phyloP scores from a whole-genome alignment of 2,113 vertebrate species.

The Paracanthobrama guichenoti region DNA sequence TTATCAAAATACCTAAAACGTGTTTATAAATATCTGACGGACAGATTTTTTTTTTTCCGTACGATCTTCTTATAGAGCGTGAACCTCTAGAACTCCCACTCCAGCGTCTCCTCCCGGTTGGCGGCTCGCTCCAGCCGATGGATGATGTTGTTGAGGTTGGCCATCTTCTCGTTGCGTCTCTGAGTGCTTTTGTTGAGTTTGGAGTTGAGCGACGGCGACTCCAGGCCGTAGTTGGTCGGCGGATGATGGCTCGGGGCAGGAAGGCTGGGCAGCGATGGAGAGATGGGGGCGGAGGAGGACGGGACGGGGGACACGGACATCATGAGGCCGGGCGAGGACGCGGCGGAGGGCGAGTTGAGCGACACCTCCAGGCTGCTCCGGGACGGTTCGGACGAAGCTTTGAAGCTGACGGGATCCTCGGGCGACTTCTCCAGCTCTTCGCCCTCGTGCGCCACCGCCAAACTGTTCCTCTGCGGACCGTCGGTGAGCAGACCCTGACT shows the following conservation, averaged over 20 bases:
- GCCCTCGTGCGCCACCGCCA: conserved; percentile 66
- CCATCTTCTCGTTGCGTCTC: conserved; percentile 97
- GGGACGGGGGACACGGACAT: conserved; percentile 88
- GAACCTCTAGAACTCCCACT: conserved; percentile 91
- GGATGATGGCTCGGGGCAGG: conserved; percentile 74
- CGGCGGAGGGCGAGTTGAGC: conserved; percentile 87
- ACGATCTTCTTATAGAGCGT: neutral
- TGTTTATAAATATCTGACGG: conserved; percentile 90
- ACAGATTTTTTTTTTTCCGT: too few relatives aligned
- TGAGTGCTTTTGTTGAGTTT: conserved; percentile 88
- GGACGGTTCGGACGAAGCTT: conserved; percentile 83
- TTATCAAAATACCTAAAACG: conserved; percentile 97
- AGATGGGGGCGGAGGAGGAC: conserved; percentile 88
- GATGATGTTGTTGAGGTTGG: conserved; percentile 99
- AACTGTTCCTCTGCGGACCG: conserved; percentile 64
- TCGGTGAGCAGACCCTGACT: conserved; percentile 57
- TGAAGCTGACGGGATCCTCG: conserved; percentile 85
- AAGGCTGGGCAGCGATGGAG: conserved; percentile 79
- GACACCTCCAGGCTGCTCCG: conserved; percentile 90
- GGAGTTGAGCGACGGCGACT: conserved; percentile 71
- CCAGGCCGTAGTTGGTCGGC: conserved; percentile 37
- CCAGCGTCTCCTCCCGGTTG: conserved; percentile 91
- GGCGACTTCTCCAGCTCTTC: conserved; percentile 71
- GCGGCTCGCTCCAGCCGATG: conserved; percentile 94
- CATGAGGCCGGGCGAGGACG: conserved; percentile 89